phyloP scores from a whole-genome alignment of 2,888 invertebrate species.

The Glaucopsyche alexis region DNA sequence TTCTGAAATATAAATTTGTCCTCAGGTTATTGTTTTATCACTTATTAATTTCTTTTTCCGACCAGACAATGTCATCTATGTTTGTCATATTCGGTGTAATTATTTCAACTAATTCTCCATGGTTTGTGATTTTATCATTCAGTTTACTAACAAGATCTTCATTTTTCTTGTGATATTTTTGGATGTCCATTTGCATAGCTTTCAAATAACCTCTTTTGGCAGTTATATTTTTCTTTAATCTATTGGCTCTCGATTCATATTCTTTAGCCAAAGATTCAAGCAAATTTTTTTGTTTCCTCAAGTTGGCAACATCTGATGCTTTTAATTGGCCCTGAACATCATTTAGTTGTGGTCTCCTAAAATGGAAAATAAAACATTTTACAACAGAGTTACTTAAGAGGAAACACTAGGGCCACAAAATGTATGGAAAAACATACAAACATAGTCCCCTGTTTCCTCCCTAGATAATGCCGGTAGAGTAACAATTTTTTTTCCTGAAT shows the following conservation, averaged over 20 bases:
- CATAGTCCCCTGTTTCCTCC: too few species aligned
- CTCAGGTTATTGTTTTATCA: constrained; percentile 57
- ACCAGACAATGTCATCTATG: constrained; percentile 53
- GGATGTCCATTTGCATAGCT: constrained; percentile 67
- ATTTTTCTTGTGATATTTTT: constrained; percentile 70
- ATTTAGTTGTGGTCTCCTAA: constrained; percentile 66
- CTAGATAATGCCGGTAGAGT: too few species aligned
- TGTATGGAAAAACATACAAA: too few species aligned
- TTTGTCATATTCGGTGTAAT: constrained; percentile 47
- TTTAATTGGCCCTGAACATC: constrained; percentile 64
- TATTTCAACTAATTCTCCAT: constrained; percentile 49
- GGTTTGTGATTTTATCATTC: constrained; percentile 57
- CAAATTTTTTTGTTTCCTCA: constrained; percentile 62
- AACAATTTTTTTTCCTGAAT: too few species aligned
- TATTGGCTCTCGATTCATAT: constrained; percentile 63
- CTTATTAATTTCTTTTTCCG: constrained; percentile 57
- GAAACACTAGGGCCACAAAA: too few species aligned
- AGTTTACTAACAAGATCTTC: constrained; percentile 59
- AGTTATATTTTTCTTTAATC: constrained; percentile 58
- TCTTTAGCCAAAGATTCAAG: constrained; percentile 64
- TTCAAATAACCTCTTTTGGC: constrained; percentile 69
- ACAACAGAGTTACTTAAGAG: too few species aligned
- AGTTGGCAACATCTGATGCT: constrained; percentile 60
- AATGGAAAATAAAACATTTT: constrained; percentile 36
- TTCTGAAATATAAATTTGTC: constrained; percentile 77